phyloP scores from a whole-genome alignment of 2,797 vertebrate genomes.

The Erithacus rubecula region DNA sequence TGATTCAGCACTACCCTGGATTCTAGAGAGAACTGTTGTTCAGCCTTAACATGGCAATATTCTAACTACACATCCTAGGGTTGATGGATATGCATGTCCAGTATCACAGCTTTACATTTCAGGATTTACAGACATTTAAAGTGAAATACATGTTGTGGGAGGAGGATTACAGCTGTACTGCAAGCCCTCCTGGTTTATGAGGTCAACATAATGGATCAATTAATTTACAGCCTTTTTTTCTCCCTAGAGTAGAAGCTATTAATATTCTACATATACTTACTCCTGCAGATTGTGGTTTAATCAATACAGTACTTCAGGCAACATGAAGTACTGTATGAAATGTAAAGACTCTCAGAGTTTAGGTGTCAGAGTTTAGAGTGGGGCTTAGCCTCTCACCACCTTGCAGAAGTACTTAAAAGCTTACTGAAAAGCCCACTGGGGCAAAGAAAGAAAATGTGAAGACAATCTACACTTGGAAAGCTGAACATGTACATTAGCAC shows the following conservation, averaged over 20 bases:
- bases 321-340: slow-evolving; percentile 43
- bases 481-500: not conserved
- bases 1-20: not conserved
- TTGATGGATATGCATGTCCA: not conserved
- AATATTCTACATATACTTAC: slow-evolving; percentile 71
- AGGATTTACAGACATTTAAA: slow-evolving; percentile 36
- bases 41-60: not conserved
- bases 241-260: slow-evolving; percentile 21
- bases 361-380: not conserved
- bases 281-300: slow-evolving; percentile 66
- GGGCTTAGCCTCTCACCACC: slow-evolving; percentile 34
- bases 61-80: not conserved
- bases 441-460: not conserved
- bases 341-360: slow-evolving; percentile 38
- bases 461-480: not conserved
- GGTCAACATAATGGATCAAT: slow-evolving; percentile 56
- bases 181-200: slow-evolving; percentile 44
- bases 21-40: not conserved
- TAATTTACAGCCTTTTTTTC: slow-evolving; percentile 61
- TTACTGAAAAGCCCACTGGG: slow-evolving; percentile 42
- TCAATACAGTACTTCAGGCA: slow-evolving; percentile 66
- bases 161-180: slow-evolving; percentile 53
- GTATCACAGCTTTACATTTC: slow-evolving; percentile 3
- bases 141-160: slow-evolving; percentile 42
- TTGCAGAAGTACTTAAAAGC: slow-evolving; percentile 32